Base-by-base conservation (phyloP, 1,140 invertebrate species). In the Elysia chlorotica region DNA sequence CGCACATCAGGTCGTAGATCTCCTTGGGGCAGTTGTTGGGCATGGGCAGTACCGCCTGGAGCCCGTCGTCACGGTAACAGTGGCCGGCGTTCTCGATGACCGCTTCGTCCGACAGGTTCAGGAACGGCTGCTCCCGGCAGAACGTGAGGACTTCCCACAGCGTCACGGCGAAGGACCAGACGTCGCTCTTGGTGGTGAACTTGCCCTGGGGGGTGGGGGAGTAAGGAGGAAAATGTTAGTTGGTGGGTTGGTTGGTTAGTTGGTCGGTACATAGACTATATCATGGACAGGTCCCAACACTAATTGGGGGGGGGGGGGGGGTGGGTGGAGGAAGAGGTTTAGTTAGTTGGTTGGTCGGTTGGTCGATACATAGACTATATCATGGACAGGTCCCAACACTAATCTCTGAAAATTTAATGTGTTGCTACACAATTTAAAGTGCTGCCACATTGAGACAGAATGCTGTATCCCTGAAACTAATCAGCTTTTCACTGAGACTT, bases 101-200 rank as follows among this genome's bases (percentile, higher is more conserved):
- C 23, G 41, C 35, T 79, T 89, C 63, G 74, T 90, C 85, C 92
- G 83, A 80, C 84, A 87, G 61, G 95, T 96, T 0, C 99, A 99
- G 87, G 97, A 96, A 82, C 96, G 0, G 97, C 99, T 88, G 96
- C 96, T 0, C 87, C 98, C 0, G 99, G 99, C 76, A 77, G 83
- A 85, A 79, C 84, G 87, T 76, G 81, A 89, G 28, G 82, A 89
- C 75, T 85, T 96, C 95, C 94, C 95, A 96, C 35, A 95, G 89
- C 41, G 93, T 93, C 2, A 96, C 93, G n/a, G 92, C 94, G 83
- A 95, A 89, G 71, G 85, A 87, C n/a, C 66, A 78, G 33, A 95
- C 94, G 87, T 95, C 94, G 78, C 93, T 94, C 81, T 95, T 95
- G 25, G 91, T 92, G 2, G 93, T 93, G 83, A 93, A 94, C 85